Conservation (phyloP, 2,797 vertebrate species). For the Molossus alvarezi region DNA sequence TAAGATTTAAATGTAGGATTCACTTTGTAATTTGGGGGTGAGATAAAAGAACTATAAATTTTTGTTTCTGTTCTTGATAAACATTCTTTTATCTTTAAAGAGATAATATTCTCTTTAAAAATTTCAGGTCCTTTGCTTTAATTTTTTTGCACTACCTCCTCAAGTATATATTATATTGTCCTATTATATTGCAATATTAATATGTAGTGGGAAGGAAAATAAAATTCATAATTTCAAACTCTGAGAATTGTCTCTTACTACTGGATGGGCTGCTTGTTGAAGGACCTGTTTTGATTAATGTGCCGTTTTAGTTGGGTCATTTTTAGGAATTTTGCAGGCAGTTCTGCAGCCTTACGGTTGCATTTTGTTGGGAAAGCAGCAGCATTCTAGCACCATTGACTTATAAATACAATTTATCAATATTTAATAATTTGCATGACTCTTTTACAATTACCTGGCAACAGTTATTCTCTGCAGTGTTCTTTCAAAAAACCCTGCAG, state of each 20-base stretch:
- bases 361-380: conserved; percentile 71
- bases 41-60: conserved; percentile 44
- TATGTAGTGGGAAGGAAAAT: conserved; percentile 17
- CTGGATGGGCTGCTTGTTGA: conserved; percentile 74
- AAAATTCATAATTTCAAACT: conserved; percentile 46
- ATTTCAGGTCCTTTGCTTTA: not conserved
- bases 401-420: conserved; percentile 80
- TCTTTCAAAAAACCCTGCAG: conserved; percentile 74
- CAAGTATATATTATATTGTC: not conserved
- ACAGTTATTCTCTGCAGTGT: conserved; percentile 81
- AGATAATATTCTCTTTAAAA: conserved; percentile 29
- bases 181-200: conserved; percentile 32
- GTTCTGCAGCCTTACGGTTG: not conserved
- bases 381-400: conserved; percentile 65
- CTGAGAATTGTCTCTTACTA: not conserved
- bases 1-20: conserved; percentile 55
- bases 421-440: conserved; percentile 86
- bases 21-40: conserved; percentile 54
- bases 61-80: conserved; percentile 55
- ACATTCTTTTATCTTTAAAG: conserved; percentile 42
- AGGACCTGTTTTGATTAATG: conserved; percentile 86
- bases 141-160: conserved; percentile 1
- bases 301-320: conserved; percentile 86
- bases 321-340: conserved; percentile 78
- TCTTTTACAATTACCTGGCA: conserved; percentile 85